phyloP scores from a whole-genome alignment of 2,113 vertebrate species.

The Myxocyprinus asiaticus region DNA sequence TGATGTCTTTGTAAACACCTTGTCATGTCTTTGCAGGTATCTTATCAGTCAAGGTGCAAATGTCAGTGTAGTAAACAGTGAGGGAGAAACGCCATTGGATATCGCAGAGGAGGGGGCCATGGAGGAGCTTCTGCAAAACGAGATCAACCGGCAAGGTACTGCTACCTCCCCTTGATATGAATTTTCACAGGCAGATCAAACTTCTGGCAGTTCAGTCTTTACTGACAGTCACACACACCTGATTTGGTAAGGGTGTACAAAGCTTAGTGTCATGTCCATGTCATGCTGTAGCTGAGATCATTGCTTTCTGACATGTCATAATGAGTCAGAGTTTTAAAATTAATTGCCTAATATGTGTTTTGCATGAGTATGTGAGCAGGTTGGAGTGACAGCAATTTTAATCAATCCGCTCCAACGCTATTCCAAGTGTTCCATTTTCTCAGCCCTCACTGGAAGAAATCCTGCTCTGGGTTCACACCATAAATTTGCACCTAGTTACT shows the following conservation, averaged over 20 bases:
- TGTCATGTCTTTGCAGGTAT: conserved; percentile 78
- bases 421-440: no score
- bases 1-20: not conserved
- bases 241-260: not conserved
- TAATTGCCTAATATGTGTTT: no score
- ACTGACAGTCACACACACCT: not conserved
- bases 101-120: conserved; percentile 97
- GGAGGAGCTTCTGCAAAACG: conserved; percentile 97
- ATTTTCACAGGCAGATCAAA: not conserved
- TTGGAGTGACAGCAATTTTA: no score
- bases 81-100: conserved; percentile 97
- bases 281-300: not conserved
- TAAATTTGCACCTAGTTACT: no score
- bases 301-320: not conserved
- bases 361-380: no score
- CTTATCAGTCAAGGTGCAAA: conserved; percentile 92
- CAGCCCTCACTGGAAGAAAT: no score
- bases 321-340: not conserved
- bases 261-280: not conserved
- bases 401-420: no score
- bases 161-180: not conserved
- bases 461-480: no score
- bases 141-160: conserved; percentile 96
- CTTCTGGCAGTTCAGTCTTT: not conserved
- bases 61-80: conserved; percentile 97